Base-by-base conservation (phyloP, 2,113 vertebrate genomes). In the Eptatretus burgeri region DNA sequence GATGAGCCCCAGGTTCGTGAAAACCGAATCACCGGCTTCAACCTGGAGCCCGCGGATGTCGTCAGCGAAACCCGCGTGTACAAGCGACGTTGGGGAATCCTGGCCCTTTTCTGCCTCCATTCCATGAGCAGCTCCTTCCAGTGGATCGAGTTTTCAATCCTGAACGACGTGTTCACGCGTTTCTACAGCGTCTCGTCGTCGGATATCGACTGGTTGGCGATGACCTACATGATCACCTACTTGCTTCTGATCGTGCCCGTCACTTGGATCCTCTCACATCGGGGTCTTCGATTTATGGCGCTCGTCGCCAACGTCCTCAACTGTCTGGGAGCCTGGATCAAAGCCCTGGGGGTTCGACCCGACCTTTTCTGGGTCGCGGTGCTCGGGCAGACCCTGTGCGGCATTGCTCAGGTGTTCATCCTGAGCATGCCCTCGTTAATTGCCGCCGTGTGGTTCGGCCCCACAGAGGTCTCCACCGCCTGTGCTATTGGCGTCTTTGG, bases 381-480 rank as follows among this genome's bases (percentile, higher is more conserved):
- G 56, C 2, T 60, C n/a, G 56, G n/a, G n/a, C 56, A 60, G 56
- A 60, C 56, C 56, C 10, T 60, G 56, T 60, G 56, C 56, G 56
- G n/a, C 10, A 13, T 60, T 12, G n/a, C 56, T 10, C n/a, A 60
- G n/a, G 56, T 19, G 2, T 60, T 60, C 56, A 60, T 60, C 56
- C n/a, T 60, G n/a, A 19, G 56, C 56, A 60, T 60, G 56, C 56
- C 56, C 56, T 13, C 56, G 12, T 19, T n/a, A 60, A 19, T 60
- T n/a, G 56, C 56, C 56, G 56, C 56, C 56, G 56, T 60, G 56
- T 60, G 56, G 56, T 60, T 60, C 56, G 56, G 56, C n/a, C 56
- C 56, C 19, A n/a, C n/a, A 10, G 56, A 60, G 56, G 56, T 60
- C n/a, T 60, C 56, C 56, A 60, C 56, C 10, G 56, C 56, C 9